Percentiles rank a stretch among this genome's conserved stretches.
phyloP scores from a whole-genome alignment of 2,888 invertebrate species.

The Exephanes ischioxanthus region DNA sequence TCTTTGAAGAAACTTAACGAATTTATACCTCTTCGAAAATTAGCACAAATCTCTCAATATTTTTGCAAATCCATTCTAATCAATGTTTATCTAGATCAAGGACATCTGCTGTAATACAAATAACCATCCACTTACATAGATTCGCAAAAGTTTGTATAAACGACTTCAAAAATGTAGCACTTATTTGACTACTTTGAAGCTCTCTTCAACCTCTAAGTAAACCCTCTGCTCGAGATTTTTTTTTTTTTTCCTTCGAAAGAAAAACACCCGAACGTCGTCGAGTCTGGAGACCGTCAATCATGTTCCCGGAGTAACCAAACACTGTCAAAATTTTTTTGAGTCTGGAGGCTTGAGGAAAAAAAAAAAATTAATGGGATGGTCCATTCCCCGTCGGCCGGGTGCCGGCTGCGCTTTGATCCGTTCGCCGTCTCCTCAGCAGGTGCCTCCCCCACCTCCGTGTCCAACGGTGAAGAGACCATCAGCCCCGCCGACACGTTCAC shows the following conservation, averaged over 20 bases:
- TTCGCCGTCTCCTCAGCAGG: conserved; percentile 5
- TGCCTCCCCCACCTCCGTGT: conserved; percentile 35
- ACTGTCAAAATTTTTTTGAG: conserved; percentile 58
- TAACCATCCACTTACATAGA: too few species aligned
- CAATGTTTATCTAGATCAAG: too few species aligned
- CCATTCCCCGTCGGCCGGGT: conserved; percentile 16
- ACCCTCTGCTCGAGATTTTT: not conserved
- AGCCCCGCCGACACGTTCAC: conserved; percentile 31
- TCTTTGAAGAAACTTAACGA: too few species aligned
- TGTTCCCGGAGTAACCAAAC: conserved; percentile 51
- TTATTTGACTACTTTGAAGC: too few species aligned
- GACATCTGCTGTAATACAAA: too few species aligned
- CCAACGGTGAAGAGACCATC: conserved; percentile 44
- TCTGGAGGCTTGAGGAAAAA: not conserved
- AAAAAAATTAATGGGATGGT: conserved; percentile 56
- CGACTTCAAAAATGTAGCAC: too few species aligned
- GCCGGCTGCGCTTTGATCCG: conserved; percentile 40
- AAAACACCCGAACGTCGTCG: conserved; percentile 60
- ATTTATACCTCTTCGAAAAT: too few species aligned
- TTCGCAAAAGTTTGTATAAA: too few species aligned
- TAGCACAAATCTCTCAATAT: too few species aligned
- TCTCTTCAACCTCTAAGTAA: not conserved
- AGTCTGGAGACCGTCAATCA: conserved; percentile 43
- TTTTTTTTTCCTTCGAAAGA: conserved; percentile 6
- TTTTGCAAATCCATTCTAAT: too few species aligned